Evolutionary conservation across 2,888 invertebrate species (phyloP), one percentile per base, ranked within the genome.

Genomic region (Subacronicta megacephala): DNA sequence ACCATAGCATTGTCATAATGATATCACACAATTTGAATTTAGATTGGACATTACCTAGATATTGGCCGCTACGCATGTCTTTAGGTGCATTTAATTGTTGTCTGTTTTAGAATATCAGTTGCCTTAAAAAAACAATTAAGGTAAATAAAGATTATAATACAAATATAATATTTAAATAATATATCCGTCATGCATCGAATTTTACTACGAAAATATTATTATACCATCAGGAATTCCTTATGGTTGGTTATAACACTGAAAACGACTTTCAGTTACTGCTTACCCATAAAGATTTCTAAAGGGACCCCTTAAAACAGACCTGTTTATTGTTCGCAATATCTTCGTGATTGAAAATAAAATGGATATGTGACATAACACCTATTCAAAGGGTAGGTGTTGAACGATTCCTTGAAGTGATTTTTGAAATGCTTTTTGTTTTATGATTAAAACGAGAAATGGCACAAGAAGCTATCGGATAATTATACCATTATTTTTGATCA

Each of bases 1-100:
- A 29, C 35, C 38, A 7, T 17, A 41, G 9, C 36, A 44, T 43
- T 53, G 45, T 41, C 35, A 50, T 67, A 42, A 55, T 49, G 61
- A 44, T 51, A 40, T 60, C 31, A 47, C 13, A 26, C 33, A 26
- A 67, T 68, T 68, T 67, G 68, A 67, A 67, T 67, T 68, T 67
- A 67, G 62, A 67, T 67, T 57, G 56, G 46, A 44, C 53, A 47
- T 67, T 53, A 67, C 31, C 37, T 16, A 16, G 37, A 45, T 56
- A 60, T 66, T 61, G 36, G 67, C 16, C 18, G 35, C 18, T 47
- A 17, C 16, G 36, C 47, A 66, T 52, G 51, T 17, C 31, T 44
- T 53, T 6, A 38, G 41, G 31, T 42, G 45, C 3, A 50, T 46
- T 45, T 23, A n/a, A 50, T 16, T n/a, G n/a, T 50, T 37, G 13